Evolutionary conservation across 1,140 invertebrate genomes (phyloP).

Genomic region (Saccostrea cuccullata): DNA sequence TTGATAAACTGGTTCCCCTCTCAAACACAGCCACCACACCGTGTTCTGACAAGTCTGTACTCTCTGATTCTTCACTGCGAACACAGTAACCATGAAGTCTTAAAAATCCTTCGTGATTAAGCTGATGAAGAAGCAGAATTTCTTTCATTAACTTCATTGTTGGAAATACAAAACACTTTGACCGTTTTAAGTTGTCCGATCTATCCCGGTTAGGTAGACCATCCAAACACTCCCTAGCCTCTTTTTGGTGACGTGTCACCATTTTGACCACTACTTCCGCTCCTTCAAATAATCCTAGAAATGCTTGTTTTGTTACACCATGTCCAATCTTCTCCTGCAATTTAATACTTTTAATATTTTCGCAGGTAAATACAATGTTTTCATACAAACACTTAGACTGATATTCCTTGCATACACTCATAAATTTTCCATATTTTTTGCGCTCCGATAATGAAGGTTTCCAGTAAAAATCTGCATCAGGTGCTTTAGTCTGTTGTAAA

Average conservation of each 20-base stretch:
- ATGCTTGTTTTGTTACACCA: constrained; percentile 75
- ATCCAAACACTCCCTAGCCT: constrained; percentile 71
- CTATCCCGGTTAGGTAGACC: constrained; percentile 54
- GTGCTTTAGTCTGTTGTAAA: not conserved
- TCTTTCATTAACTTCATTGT: constrained; percentile 78
- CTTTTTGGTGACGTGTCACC: constrained; percentile 74
- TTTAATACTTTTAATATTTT: constrained; percentile 70
- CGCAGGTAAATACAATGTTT: constrained; percentile 65
- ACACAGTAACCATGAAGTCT: constrained; percentile 74
- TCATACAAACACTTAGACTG: not conserved
- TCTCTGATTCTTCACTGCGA: constrained; percentile 74
- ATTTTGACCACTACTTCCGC: constrained; percentile 73
- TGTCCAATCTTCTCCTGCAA: constrained; percentile 72
- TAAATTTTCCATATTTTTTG: not conserved
- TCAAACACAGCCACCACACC: constrained; percentile 73
- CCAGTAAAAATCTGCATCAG: not conserved
- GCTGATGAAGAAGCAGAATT: constrained; percentile 73
- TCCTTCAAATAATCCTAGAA: constrained; percentile 66
- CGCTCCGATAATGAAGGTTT: not conserved
- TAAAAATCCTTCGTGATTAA: constrained; percentile 71
- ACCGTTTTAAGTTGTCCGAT: constrained; percentile 34
- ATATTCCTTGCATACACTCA: not conserved
- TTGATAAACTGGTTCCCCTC: constrained; percentile 66
- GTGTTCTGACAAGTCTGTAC: constrained; percentile 73
- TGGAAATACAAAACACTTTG: constrained; percentile 69